A percentile compares a stretch with the other conserved stretches of the same genome.
Evolutionary conservation across 1,140 invertebrate genomes (phyloP).

Genomic region (Portunus trituberculatus): DNA sequence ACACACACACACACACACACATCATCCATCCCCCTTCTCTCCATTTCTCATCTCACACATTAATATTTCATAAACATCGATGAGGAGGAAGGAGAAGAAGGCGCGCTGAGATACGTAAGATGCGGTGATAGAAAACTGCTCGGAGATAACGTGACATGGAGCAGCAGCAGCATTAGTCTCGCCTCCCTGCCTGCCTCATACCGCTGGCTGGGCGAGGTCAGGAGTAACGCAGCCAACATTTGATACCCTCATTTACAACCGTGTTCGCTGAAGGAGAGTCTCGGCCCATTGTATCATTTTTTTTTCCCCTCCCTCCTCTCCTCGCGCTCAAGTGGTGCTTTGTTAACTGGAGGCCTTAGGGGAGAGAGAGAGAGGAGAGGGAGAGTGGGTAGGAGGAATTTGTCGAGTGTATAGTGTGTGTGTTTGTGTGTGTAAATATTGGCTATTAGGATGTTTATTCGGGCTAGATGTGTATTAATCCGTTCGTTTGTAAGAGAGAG

Average conservation of each 20-base stretch:
- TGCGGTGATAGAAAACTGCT: not conserved
- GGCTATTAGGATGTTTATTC: too few species aligned
- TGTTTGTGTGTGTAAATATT: too few species aligned
- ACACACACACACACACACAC: not conserved
- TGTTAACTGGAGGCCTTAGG: too few species aligned
- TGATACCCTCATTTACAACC: not conserved
- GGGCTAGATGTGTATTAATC: too few species aligned
- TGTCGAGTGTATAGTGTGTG: too few species aligned
- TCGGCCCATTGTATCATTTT: too few species aligned
- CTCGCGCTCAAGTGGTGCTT: too few species aligned
- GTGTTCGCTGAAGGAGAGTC: not conserved
- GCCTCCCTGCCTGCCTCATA: not conserved
- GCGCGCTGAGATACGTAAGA: not conserved
- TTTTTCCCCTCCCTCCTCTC: too few species aligned
- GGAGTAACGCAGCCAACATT: not conserved
- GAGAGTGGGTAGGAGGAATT: too few species aligned
- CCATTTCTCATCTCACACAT: constrained; percentile 1
- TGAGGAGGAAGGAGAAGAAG: not conserved
- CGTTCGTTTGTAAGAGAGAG: too few species aligned
- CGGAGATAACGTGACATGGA: not conserved
- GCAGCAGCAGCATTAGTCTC: not conserved
- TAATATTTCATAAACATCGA: constrained; percentile 24
- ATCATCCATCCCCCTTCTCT: not conserved
- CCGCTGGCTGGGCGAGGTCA: not conserved
- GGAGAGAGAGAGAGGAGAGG: too few species aligned